These are phyloP conservation scores for Drosophila pseudoananassae DNA, from an alignment of 1,140 invertebrate species.

Conservation along the genomic window DNA sequence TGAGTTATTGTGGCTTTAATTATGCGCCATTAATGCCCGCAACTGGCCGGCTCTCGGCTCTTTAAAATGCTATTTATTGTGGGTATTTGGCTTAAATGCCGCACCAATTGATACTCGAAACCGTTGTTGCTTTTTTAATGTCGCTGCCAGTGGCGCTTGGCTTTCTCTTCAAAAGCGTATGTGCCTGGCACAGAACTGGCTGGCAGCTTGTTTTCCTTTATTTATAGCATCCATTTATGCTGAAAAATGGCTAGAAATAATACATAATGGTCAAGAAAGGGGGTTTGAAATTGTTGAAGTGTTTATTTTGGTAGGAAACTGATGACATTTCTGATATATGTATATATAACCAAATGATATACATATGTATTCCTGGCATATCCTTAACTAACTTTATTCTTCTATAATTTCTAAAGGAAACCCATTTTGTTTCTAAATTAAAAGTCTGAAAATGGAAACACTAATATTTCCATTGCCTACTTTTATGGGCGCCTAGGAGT, in stretches of 20 bases:
- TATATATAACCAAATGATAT: no score
- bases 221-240: background rate
- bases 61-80: slow-evolving; percentile 74
- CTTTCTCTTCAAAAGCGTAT: background rate
- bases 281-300: no score
- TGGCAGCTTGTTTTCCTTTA: background rate
- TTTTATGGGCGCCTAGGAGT: no score
- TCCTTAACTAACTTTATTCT: no score
- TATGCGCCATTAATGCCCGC: slow-evolving; percentile 57
- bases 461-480: no score
- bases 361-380: no score
- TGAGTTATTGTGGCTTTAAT: slow-evolving; percentile 76
- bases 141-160: slow-evolving; percentile 38
- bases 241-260: background rate
- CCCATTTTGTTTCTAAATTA: no score
- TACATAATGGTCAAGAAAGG: background rate
- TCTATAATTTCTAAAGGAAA: no score
- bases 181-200: background rate
- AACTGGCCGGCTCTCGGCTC: slow-evolving; percentile 19
- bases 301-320: no score
- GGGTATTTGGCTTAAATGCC: slow-evolving; percentile 62
- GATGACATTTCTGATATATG: no score
- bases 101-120: slow-evolving; percentile 49
- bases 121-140: slow-evolving; percentile 19
- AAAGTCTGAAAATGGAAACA: no score